Evolutionary conservation across 2,113 vertebrate genomes (phyloP).

Genomic region (Glaucidium brasilianum): DNA sequence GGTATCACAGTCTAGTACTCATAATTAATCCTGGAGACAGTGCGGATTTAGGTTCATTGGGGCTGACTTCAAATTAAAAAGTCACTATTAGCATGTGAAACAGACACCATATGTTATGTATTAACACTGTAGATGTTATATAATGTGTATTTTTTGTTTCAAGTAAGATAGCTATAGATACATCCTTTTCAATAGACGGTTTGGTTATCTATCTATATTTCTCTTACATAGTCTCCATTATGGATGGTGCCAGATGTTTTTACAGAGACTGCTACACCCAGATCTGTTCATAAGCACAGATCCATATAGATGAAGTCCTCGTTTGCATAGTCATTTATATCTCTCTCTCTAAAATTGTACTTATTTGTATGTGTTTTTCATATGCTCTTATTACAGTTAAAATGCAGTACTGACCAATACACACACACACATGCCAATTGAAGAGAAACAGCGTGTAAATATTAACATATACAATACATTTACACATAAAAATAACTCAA

Average conservation of each 20-base stretch:
- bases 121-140: constrained; percentile 36
- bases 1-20: constrained; percentile 73
- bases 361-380: background rate
- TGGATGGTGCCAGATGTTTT: background rate
- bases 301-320: background rate
- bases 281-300: background rate
- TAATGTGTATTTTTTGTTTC: background rate
- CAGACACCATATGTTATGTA: constrained; percentile 74
- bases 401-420: background rate
- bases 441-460: background rate
- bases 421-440: too few species aligned
- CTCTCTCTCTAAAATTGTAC: background rate
- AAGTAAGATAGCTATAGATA: background rate
- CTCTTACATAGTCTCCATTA: background rate
- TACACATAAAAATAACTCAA: background rate
- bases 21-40: constrained; percentile 80
- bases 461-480: background rate
- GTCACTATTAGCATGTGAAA: constrained; percentile 74
- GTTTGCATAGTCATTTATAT: background rate
- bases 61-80: constrained; percentile 80
- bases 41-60: constrained; percentile 75
- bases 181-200: background rate
- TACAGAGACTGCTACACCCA: background rate
- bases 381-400: background rate
- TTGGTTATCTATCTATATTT: background rate